Base-by-base conservation (phyloP, 2,888 invertebrate species). In the Dolichomitus sp. region DNA sequence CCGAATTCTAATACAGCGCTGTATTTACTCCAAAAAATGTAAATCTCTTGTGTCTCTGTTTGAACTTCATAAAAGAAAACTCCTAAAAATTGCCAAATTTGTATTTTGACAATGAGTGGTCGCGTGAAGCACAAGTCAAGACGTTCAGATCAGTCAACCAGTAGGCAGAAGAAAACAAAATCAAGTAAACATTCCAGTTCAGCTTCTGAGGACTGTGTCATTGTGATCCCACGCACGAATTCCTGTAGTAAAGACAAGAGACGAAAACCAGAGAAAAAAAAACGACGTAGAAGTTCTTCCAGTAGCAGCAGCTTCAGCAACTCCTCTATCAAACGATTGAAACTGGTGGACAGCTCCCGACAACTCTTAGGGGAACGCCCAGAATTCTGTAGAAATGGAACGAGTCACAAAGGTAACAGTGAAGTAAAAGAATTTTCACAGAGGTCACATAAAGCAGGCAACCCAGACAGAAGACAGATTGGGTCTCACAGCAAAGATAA, bases 181-280 rank as follows among this genome's bases (percentile, higher is more conserved):
- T 89, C 89, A 0, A 80, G 77, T 17, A 83, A 84, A 30, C 73
- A 19, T 45, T 84, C 85, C 5, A 83, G 79, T 59, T 89, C 90
- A 2, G 85, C 87, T 0, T 87, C 87, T 11, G 78, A 69, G 33
- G 80, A 84, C n/a, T 88, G 89, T 0, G 86, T 84, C 4, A 54
- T 61, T 9, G 87, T 87, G 9, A 72, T 85, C 23, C 87, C 86
- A 40, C 86, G 85, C 23, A 88, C 1, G 89, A 57, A 88, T 88
- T 59, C 37, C 85, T 4, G 88, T 12, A 86, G 87, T 30, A 90
- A 90, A 27, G 91, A 90, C 42, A 92, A 90, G 61, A 88, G 88
- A 33, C 86, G 83, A 37, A 90, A 88, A 50, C 87, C 88, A 5
- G 42, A 65, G 50, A 42, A 37, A 42, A 63, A 54, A 19, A 90